phyloP scores from a whole-genome alignment of 2,888 invertebrate species.

The Lathronympha strigana region DNA sequence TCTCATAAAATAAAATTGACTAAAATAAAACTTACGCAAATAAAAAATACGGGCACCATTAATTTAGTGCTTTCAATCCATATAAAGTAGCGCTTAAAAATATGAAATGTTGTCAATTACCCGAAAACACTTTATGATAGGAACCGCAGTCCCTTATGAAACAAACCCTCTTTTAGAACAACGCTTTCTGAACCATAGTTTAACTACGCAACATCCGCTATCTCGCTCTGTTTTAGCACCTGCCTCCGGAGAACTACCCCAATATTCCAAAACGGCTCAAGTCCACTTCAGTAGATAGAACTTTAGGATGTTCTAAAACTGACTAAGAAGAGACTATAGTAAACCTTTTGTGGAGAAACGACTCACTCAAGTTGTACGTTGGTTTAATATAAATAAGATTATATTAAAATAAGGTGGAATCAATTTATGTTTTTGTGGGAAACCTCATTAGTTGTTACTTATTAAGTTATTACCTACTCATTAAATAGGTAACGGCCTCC shows the following conservation, averaged over 20 bases:
- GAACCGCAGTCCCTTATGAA: too few relatives aligned
- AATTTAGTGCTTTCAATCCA: too few relatives aligned
- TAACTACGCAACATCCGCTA: slow-evolving; percentile 13
- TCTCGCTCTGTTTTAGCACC: slow-evolving; percentile 60
- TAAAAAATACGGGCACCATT: too few relatives aligned
- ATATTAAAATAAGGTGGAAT: too few relatives aligned
- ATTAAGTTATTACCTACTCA: neutral
- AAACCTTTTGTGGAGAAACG: slow-evolving; percentile 15
- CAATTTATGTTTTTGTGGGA: neutral
- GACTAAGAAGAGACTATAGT: neutral
- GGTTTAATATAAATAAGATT: neutral
- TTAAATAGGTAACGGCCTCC: too few relatives aligned
- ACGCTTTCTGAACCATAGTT: neutral
- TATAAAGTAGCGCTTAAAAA: too few relatives aligned
- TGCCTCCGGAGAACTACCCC: slow-evolving; percentile 54
- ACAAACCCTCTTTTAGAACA: slow-evolving; percentile 1
- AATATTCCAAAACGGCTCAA: slow-evolving; percentile 40
- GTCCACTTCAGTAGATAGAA: neutral
- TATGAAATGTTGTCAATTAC: too few relatives aligned
- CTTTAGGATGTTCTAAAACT: neutral
- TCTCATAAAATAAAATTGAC: too few relatives aligned
- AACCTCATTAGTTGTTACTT: neutral
- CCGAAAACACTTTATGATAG: too few relatives aligned
- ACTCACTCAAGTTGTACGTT: slow-evolving; percentile 5
- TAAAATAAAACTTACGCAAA: too few relatives aligned